phyloP scores from a whole-genome alignment of 2,113 vertebrate species.

The Polyodon spathula region DNA sequence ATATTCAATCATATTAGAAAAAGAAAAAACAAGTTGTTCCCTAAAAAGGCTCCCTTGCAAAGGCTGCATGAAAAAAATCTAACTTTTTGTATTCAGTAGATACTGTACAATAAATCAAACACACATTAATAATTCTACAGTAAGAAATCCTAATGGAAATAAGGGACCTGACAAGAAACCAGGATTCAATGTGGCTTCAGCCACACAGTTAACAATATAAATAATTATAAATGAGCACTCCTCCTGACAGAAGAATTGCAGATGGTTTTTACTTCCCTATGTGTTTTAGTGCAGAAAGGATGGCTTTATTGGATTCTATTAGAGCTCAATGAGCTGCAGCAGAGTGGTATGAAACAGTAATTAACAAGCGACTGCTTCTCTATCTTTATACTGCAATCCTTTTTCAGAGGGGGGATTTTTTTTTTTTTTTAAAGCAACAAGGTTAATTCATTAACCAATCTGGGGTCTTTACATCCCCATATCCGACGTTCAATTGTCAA shows the following conservation, averaged over 20 bases:
- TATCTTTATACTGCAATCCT: not conserved
- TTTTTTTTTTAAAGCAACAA: conserved; percentile 19
- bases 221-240: not conserved
- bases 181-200: not conserved
- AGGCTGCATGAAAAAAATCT: too few relatives aligned
- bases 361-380: too few relatives aligned
- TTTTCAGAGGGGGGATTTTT: conserved; percentile 16
- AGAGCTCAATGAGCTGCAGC: too few relatives aligned
- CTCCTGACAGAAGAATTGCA: not conserved
- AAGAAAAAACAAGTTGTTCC: too few relatives aligned
- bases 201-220: not conserved
- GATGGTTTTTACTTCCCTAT: too few relatives aligned
- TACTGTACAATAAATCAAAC: not conserved
- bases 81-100: too few relatives aligned
- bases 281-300: too few relatives aligned
- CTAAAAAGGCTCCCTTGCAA: too few relatives aligned
- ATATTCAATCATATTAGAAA: too few relatives aligned
- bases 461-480: conserved; percentile 8
- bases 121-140: not conserved
- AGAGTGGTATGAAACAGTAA: too few relatives aligned
- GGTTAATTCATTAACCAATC: conserved; percentile 19
- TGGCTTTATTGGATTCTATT: too few relatives aligned
- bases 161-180: not conserved
- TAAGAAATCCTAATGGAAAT: not conserved
- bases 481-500: conserved; percentile 10